phyloP scores from a whole-genome alignment of 2,113 vertebrate species.

The Gasterosteus nipponicus region DNA sequence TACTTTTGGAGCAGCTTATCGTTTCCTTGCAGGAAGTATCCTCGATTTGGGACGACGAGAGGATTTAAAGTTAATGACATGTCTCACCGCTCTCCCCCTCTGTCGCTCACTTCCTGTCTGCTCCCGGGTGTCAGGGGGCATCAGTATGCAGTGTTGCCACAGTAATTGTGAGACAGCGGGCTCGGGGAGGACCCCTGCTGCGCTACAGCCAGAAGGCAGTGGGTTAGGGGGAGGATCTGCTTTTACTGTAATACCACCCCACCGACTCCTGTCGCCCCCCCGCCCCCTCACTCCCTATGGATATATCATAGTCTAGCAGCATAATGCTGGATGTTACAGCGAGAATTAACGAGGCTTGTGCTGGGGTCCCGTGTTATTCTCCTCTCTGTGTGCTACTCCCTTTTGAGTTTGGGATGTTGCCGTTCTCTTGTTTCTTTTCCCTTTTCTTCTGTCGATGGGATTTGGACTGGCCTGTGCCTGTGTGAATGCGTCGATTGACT shows the following conservation, averaged over 20 bases:
- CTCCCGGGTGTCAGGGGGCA: slow-evolving; percentile 47
- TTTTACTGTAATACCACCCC: slow-evolving; percentile 49
- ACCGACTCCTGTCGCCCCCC: slow-evolving; percentile 28
- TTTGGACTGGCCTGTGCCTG: slow-evolving; percentile 60
- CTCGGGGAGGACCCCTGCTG: slow-evolving; percentile 51
- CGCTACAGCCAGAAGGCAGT: slow-evolving; percentile 52
- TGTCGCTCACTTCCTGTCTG: slow-evolving; percentile 42
- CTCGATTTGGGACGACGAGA: slow-evolving; percentile 15
- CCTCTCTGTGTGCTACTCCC: slow-evolving; percentile 39
- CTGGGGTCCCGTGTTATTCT: slow-evolving; percentile 58
- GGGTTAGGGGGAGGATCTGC: slow-evolving; percentile 15
- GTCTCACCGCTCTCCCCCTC: slow-evolving; percentile 9
- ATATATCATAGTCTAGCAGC: slow-evolving; percentile 53
- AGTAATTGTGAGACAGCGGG: slow-evolving; percentile 67
- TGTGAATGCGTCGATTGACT: slow-evolving; percentile 60
- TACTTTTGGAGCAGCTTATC: slow-evolving; percentile 4
- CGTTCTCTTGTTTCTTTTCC: slow-evolving; percentile 47
- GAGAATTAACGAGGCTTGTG: slow-evolving; percentile 70
- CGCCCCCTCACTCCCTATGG: slow-evolving; percentile 20
- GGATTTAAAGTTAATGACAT: slow-evolving; percentile 44
- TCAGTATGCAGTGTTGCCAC: slow-evolving; percentile 62
- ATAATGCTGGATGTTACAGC: slow-evolving; percentile 63
- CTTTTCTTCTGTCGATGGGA: slow-evolving; percentile 59
- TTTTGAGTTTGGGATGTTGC: slow-evolving; percentile 66
- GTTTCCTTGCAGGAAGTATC: slow-evolving; percentile 17